Evolutionary conservation across 2,888 invertebrate genomes (phyloP), one percentile per base, ranked within the genome.

Genomic region (Harmothoe impar): DNA sequence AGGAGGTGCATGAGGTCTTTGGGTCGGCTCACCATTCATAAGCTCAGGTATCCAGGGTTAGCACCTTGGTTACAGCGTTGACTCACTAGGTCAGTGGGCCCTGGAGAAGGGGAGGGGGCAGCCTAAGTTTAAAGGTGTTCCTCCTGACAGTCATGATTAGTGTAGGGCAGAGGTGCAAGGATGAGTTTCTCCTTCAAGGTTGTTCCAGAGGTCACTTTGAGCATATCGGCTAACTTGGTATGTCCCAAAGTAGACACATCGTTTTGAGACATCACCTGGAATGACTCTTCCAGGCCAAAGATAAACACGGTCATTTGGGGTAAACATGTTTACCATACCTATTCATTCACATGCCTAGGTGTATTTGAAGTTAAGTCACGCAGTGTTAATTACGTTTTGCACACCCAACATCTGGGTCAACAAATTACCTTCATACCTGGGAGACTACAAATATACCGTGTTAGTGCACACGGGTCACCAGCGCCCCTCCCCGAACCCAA

Each of bases 301-400:
- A 72, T 72, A 72, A 29, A 72, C 72, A 29, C 72, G 29, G 31
- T 25, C 25, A n/a, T 29, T 72, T 72, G 29, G 17, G 72, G 72
- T 72, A 72, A 72, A 72, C 72, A 72, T 72, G 72, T 72, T 72
- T 72, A 72, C 72, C 72, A 72, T 72, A 29, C 62, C 62, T 62
- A 20, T n/a, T n/a, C 15, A 62, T n/a, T n/a, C n/a, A 72, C 72
- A 72, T 72, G 17, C 29, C 25, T 72, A 20, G 25, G 29, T 72
- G 29, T 72, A 72, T 72, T 29, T 72, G 1, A 20, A 62, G 62
- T n/a, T 5, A 3, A 20, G 7, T 3, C 62, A 3, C 12, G 62
- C 20, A 10, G 43, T 43, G 43, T 43, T 43, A 43, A 43, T 43
- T 43, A 10, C 43, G 43, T 43, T 43, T 43, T 43, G 43, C 43